Percentiles rank a stretch among this genome's conserved stretches.
Evolutionary conservation across 2,113 vertebrate genomes (phyloP).

Genomic region (Dermatemys mawii): DNA sequence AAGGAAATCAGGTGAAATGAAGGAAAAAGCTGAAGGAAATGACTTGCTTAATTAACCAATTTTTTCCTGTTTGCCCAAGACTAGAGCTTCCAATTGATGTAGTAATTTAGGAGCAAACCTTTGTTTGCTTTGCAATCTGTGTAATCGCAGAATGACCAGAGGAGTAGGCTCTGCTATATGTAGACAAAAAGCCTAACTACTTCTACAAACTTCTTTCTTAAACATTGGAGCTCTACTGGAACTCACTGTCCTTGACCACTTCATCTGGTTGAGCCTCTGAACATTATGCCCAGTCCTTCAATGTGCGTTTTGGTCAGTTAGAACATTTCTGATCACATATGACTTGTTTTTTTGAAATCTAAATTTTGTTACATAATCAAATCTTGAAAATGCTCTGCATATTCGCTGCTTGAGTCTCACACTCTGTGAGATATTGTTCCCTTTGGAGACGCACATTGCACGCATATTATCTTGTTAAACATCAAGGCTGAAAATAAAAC

Average conservation of each 20-base stretch:
- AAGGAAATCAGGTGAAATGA: too few relatives aligned
- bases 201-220: not conserved
- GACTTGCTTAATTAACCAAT: not conserved
- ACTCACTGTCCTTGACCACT: not conserved
- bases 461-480: not conserved
- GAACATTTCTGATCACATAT: not conserved
- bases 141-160: not conserved
- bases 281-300: not conserved
- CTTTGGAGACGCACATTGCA: not conserved
- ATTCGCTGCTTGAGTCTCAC: not conserved
- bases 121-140: not conserved
- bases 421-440: accelerated
- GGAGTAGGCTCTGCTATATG: not conserved
- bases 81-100: not conserved
- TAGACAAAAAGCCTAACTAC: not conserved
- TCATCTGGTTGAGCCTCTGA: not conserved
- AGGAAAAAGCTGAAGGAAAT: not conserved
- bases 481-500: not conserved
- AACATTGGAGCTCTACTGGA: not conserved
- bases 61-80: not conserved
- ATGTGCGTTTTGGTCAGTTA: not conserved
- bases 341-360: not conserved
- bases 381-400: not conserved
- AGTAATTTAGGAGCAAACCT: not conserved
- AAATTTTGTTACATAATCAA: not conserved